These are phyloP conservation scores for Telmatochromis sp. DNA, from an alignment of 2,113 vertebrate species.

Conservation along the genomic window DNA sequence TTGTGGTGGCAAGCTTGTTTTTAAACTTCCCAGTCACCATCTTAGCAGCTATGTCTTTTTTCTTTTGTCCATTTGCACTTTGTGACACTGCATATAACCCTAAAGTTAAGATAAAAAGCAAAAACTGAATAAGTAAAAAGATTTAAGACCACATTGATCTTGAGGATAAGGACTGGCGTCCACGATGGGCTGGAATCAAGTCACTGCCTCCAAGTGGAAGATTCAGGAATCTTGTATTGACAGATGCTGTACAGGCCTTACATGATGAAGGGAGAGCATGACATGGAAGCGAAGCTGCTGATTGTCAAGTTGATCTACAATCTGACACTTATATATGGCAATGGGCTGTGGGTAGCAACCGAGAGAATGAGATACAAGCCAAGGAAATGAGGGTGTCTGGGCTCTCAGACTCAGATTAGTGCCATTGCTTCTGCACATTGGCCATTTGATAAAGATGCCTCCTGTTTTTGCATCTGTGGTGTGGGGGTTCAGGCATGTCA, in stretches of 20 bases:
- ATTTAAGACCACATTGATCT: background rate
- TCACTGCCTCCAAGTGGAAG: background rate
- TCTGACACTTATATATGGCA: background rate
- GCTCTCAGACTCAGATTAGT: background rate
- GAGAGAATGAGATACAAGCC: background rate
- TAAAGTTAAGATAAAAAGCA: background rate
- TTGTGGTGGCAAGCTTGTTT: background rate
- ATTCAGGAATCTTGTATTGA: background rate
- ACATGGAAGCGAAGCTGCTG: background rate
- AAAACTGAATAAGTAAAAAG: background rate
- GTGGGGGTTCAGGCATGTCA: background rate
- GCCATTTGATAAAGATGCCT: background rate
- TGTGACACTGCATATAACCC: background rate
- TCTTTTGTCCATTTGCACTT: background rate
- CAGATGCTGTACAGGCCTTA: background rate
- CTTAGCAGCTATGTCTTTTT: fast-evolving
- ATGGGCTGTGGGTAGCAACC: background rate
- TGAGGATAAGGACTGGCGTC: background rate
- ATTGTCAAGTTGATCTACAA: background rate
- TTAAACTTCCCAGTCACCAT: background rate
- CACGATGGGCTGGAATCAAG: background rate
- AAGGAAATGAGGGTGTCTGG: background rate
- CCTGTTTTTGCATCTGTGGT: background rate
- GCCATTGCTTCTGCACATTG: background rate
- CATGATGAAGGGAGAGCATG: background rate